Evolutionary conservation across 1,140 invertebrate genomes (phyloP), one percentile per base, ranked within the genome.

Genomic region (Tetramorium parvispinum): DNA sequence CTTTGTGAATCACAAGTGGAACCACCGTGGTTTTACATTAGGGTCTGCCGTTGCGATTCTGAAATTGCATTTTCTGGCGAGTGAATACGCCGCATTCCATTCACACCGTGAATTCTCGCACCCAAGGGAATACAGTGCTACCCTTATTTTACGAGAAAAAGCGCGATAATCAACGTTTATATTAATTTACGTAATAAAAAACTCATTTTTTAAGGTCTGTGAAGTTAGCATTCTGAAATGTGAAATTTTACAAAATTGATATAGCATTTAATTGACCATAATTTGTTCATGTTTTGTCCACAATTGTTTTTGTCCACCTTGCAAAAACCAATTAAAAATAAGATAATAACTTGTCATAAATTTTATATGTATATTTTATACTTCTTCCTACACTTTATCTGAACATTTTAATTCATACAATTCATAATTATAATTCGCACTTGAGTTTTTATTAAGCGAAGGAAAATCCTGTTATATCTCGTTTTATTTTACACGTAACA

Each of bases 41-140:
- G 55, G 21, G 43, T 46, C 32, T 18, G 32, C 43, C 21, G 24
- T 53, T 57, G 40, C 68, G 3, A 46, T 57, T 21, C 18, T 21
- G n/a, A 46, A 83, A 83, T 83, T 83, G 24, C 79, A 83, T 75
- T 83, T 73, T 32, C 51, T 21, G n/a, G 16, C 37, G 37, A 57
- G 40, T 8, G 79, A 53, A 46, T 57, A 57, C 53, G 40, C 66
- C 40, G 40, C 66, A 46, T 57, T 73, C 51, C 32, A 68, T 51
- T 66, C 77, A 18, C 46, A 51, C 43, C 79, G 53, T 8, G 11
- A 11, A 82, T 59, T 83, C 40, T 59, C 27, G 16, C 68, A 24
- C 7, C 18, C 37, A 5, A 16, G 16, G 57, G 78, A 59, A 16
- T 43, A 18, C 43, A 32, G 8, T 27, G 53, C 6, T 18, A 16